These are phyloP conservation scores for Drosophila ogumai DNA, from an alignment of 1,140 invertebrate species.

Conservation along the genomic window DNA sequence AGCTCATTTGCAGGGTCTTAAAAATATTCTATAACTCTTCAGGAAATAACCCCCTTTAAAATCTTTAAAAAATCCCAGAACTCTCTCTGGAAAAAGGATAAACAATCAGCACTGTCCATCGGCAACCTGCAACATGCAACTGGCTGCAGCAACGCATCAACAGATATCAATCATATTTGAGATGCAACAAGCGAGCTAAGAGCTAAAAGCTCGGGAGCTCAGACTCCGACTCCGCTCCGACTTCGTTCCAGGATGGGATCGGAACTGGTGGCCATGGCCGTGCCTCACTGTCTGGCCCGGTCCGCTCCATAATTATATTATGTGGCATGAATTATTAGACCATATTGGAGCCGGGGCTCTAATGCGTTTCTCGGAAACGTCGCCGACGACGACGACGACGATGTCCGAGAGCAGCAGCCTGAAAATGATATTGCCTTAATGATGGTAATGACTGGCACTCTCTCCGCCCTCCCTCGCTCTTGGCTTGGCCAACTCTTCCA, in stretches of 20 bases:
- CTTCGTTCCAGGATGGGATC: constrained; percentile 16
- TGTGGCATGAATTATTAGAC: constrained; percentile 85
- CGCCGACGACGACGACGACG: constrained; percentile 14
- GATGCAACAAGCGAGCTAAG: constrained; percentile 62
- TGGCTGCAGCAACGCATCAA: constrained; percentile 37
- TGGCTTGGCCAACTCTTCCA: neutral
- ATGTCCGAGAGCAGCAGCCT: constrained; percentile 49
- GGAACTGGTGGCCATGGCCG: constrained; percentile 68
- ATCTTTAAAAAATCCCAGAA: neutral
- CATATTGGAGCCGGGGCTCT: constrained; percentile 78
- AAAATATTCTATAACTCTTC: no score
- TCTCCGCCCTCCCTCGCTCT: constrained; percentile 34
- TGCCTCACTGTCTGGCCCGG: constrained; percentile 74
- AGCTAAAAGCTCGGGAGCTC: constrained; percentile 4
- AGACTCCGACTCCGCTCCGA: constrained; percentile 3
- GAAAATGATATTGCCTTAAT: constrained; percentile 84
- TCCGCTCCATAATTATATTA: constrained; percentile 84
- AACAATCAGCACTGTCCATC: constrained; percentile 1
- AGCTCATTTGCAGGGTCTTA: no score
- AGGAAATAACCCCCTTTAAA: neutral
- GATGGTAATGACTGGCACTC: constrained; percentile 82
- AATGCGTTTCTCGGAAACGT: constrained; percentile 83
- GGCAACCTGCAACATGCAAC: constrained; percentile 30
- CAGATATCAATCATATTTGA: constrained; percentile 84
- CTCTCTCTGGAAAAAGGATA: neutral